Evolutionary conservation across 2,888 invertebrate species (phyloP), one percentile per base, ranked within the genome.

Genomic region (Pasiphila rectangulata): DNA sequence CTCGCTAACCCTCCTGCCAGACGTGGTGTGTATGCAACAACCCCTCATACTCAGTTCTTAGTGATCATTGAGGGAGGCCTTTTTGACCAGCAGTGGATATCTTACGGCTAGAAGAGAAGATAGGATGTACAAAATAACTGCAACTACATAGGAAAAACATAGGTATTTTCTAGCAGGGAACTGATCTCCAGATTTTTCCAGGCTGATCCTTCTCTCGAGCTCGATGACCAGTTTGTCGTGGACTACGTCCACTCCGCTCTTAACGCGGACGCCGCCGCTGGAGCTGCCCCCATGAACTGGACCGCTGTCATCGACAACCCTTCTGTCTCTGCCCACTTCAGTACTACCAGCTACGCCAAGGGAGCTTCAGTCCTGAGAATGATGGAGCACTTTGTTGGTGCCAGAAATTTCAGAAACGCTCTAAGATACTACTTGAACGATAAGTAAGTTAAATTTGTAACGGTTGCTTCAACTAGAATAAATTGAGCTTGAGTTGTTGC

Each of bases 301-400:
- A 89, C 90, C 41, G 84, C 90, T 0, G 87, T 95, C 51, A 90
- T 80, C 0, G 69, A 83, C 47, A 74, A 76, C 12, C 73, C 83
- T 1, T 91, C 92, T 0, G 87, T 94, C 6, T 68, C 75, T 2
- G 74, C 82, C 0, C 92, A 92, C 75, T 95, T 95, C 66, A 92
- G 92, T 62, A 81, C 79, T 12, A 92, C 94, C 41, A 91, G 93
- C 4, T 95, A 95, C 59, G 91, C 90, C 27, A 95, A 95, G 69
- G 93, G 92, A 16, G 90, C 86, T 25, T 75, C 90, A 0, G 89
- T 93, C 0, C 83, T 94, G 15, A 90, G 91, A 43, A 94, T 93
- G 93, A 67, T 94, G 54, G 90, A 91, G 55, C 91, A 93, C 59
- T 82, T 91, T 5, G 79, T 93, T 34, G 92, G 93, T 5, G 62